Conservation (phyloP, 2,888 invertebrate genomes). For the Ellobium chinense region DNA sequence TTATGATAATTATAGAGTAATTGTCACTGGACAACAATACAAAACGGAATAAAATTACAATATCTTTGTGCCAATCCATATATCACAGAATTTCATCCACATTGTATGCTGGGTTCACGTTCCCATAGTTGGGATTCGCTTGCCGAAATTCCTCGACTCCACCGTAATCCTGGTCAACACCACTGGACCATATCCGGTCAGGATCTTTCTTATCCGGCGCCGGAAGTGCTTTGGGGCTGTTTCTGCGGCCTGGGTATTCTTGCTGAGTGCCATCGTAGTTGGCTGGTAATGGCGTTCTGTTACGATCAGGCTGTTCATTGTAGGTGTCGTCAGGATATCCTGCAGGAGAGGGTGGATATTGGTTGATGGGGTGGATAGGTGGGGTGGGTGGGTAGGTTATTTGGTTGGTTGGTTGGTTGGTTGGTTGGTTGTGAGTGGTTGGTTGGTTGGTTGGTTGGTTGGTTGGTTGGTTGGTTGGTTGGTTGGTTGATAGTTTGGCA, state of each 20-base stretch:
- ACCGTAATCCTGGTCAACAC: constrained; percentile 2
- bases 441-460: too few species aligned
- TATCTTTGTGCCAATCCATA: too few species aligned
- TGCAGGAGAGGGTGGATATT: too few species aligned
- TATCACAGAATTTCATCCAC: constrained; percentile 18
- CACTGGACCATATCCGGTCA: not conserved
- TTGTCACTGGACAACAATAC: too few species aligned
- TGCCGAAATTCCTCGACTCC: not conserved
- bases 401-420: too few species aligned
- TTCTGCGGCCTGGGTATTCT: not conserved
- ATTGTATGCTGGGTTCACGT: not conserved
- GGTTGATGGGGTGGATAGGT: too few species aligned
- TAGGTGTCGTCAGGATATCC: constrained; percentile 8
- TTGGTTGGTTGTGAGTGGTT: too few species aligned
- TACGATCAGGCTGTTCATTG: not conserved
- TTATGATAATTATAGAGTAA: too few species aligned
- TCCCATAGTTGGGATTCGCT: not conserved
- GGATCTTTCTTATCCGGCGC: not conserved
- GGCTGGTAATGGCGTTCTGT: constrained; percentile 7
- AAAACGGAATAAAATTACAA: too few species aligned
- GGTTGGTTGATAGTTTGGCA: too few species aligned
- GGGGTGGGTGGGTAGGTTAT: too few species aligned
- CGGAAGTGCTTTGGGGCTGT: not conserved
- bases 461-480: too few species aligned
- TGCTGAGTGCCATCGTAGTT: constrained; percentile 7